Evolutionary conservation across 2,797 vertebrate species (phyloP).

Genomic region (Oreonectes daqikongensis): DNA sequence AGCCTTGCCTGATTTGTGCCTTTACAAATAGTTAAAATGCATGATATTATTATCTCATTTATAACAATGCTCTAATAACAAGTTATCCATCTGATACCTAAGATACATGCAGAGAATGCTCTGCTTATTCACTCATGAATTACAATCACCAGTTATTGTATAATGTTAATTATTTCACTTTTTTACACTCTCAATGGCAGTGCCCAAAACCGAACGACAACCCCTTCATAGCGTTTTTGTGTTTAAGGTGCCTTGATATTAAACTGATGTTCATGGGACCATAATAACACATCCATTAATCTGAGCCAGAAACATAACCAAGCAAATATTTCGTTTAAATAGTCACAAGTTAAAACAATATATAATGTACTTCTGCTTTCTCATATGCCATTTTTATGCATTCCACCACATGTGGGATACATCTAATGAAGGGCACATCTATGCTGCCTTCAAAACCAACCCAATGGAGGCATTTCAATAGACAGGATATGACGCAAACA

Average conservation of each 20-base stretch:
- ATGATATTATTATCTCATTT: slow-evolving; percentile 12
- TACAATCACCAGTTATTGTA: slow-evolving; percentile 1
- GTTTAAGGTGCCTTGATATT: background rate
- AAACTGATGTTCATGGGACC: background rate
- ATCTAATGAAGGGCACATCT: background rate
- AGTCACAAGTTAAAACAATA: too few relatives aligned
- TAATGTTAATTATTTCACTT: background rate
- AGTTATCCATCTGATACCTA: background rate
- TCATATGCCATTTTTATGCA: background rate
- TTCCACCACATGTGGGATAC: background rate
- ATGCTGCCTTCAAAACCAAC: too few relatives aligned
- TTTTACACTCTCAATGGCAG: background rate
- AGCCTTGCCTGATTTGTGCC: background rate
- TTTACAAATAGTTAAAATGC: background rate
- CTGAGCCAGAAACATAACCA: background rate
- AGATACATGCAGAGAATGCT: background rate
- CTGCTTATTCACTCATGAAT: background rate
- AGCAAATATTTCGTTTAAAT: background rate
- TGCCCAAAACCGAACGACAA: too few relatives aligned
- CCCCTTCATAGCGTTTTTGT: too few relatives aligned
- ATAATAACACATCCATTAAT: background rate
- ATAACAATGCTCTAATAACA: too few relatives aligned
- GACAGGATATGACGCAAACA: background rate
- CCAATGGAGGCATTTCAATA: background rate
- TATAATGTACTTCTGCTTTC: too few relatives aligned